phyloP scores from a whole-genome alignment of 2,888 invertebrate species.

The Cheiracanthium punctorium region DNA sequence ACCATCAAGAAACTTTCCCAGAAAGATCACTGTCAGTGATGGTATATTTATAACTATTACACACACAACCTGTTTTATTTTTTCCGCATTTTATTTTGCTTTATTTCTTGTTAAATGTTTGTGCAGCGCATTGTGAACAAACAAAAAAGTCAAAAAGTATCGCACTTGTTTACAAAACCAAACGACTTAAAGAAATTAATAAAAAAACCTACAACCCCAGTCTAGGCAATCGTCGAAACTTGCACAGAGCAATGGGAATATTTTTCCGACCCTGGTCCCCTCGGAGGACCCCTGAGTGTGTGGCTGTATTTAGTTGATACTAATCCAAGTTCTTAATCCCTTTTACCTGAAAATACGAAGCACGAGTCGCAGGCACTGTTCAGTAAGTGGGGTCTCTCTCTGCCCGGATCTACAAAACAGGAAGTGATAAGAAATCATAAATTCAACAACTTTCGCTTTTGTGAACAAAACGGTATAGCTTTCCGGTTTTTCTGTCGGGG shows the following conservation, averaged over 20 bases:
- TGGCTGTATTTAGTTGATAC: neutral
- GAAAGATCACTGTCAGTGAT: neutral
- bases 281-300: neutral
- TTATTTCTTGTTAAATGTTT: neutral
- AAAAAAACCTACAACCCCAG: no score
- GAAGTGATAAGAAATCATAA: conserved; percentile 55
- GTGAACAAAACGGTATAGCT: neutral
- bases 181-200: neutral
- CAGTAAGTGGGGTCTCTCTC: neutral
- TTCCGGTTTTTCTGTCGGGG: neutral
- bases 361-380: neutral
- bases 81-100: no score
- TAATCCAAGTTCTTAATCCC: conserved; percentile 4
- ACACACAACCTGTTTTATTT: neutral
- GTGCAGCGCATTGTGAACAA: neutral
- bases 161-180: conserved; percentile 12
- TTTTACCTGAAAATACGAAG: neutral
- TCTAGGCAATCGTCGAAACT: neutral
- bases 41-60: no score
- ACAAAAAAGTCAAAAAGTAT: neutral
- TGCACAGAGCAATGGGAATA: neutral
- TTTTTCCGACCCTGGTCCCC: neutral
- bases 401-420: conserved; percentile 31
- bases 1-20: neutral
- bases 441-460: conserved; percentile 66